Base-by-base conservation (phyloP, 2,113 vertebrate genomes). In the Empidonax alnorum region DNA sequence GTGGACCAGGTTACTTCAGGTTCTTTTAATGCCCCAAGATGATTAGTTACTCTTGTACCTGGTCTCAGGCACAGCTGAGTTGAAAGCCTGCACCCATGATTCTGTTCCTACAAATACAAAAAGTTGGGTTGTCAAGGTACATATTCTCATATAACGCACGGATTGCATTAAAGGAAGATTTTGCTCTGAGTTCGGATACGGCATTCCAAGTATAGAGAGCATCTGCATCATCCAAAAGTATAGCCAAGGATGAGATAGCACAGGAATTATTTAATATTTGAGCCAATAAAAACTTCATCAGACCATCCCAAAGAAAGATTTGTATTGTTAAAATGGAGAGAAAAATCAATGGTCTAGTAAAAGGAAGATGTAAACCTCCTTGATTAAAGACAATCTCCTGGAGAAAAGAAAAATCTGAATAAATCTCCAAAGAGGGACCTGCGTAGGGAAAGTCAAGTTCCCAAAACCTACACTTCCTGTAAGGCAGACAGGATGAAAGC, bases 211-310 rank as follows among this genome's bases (percentile, higher is more conserved):
- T 62, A 63, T 13, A 78, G 46, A 67, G 31, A 96, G 85, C 63
- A 80, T 90, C 72, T 92, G 89, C 79, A 92, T 92, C 65, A 93
- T 84, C 62, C 66, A 25, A 59, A 81, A 84, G 19, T 47, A 77
- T 59, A 93, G 93, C 90, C 93, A 95, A 89, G 44, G 41, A 91
- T 93, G 93, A 95, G 84, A 82, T 82, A 94, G 41, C 84, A 75
- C 62, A 79, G 31, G 41, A 93, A 59, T 93, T 93, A 95, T 93
- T 95, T 89, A 71, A 84, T 86, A 86, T 79, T 33, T 59, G 42
- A 94, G 83, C 90, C 96, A 97, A 94, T 84, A 94, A 88, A 95
- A 93, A 88, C 83, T 74, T 33, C 68, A 84, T 81, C 86, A 50
- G 79, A 93, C 61, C 65, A 90, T 84, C 83, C 65, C 59, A 75